Conservation (phyloP, 1,140 invertebrate species). For the Caerostris extrusa region DNA sequence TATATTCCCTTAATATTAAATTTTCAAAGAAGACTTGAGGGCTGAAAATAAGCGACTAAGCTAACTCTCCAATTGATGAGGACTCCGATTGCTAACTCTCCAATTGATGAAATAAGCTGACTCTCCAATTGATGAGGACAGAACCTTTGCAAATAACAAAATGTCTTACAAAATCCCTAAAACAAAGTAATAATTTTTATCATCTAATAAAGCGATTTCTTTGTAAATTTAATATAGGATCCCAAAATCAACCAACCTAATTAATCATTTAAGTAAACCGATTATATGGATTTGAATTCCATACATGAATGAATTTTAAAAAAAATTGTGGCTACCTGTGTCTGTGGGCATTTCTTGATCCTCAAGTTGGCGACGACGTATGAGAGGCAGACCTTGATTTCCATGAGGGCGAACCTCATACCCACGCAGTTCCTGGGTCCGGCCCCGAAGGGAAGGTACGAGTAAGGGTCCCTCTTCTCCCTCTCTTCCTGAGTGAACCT, state of each 20-base stretch:
- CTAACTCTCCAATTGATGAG: no score
- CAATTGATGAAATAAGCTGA: no score
- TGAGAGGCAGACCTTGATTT: constrained; percentile 32
- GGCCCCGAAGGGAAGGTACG: constrained; percentile 19
- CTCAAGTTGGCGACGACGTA: constrained; percentile 5
- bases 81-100: no score
- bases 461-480: background rate
- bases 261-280: background rate
- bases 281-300: background rate
- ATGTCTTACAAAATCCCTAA: no score
- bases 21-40: no score
- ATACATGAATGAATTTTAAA: background rate
- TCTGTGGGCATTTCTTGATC: constrained; percentile 13
- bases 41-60: no score
- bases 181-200: no score
- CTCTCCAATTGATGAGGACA: no score
- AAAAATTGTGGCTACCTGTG: background rate
- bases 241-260: background rate
- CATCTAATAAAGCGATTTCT: background rate
- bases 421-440: constrained; percentile 37
- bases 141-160: no score
- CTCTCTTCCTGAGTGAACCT: background rate
- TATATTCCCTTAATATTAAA: no score
- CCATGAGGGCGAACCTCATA: constrained; percentile 48
- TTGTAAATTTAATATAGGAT: background rate